Base-by-base conservation (phyloP, 2,888 invertebrate species). In the Scrobipalpa atriplicella region DNA sequence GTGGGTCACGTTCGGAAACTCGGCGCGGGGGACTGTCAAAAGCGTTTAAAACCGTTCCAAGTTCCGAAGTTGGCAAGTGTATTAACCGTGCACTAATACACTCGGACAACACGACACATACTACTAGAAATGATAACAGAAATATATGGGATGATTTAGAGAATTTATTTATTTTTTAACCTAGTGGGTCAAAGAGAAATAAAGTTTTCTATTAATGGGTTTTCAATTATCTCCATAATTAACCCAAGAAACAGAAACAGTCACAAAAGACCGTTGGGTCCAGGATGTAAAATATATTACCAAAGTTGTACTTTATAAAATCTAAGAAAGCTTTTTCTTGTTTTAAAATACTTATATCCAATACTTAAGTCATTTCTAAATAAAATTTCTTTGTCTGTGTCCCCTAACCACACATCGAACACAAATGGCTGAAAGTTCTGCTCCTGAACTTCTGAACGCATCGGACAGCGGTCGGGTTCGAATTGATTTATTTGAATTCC, bases 11-110 rank as follows among this genome's bases (percentile, higher is more conserved):
- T 85, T 78, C 78, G 72, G 75, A 77, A 78, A 80, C 78, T 75
- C 79, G 70, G 69, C 70, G 68, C 75, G 74, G 77, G 77, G 79
- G 75, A 76, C 85, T 86, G 87, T 86, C 88, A 83, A 72, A 80
- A 79, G 77, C 83, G 83, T 85, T 88, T 86, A 79, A 82, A 84
- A 83, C 79, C 75, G 75, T 75, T 71, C 74, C 68, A 77, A 83
- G 80, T 82, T 78, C 67, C 76, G 67, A 80, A 84, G 79, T 86
- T 78, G 68, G 78, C 80, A 85, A 87, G 84, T 85, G 86, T 85
- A 84, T 85, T 86, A 86, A 78, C 76, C 71, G 75, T 73, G 75
- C 78, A 73, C 82, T 83, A 84, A 84, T 81, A 78, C 81, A 70
- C 73, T 75, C 71, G 77, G 78, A 78, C 79, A 68, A 70, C 67